These are phyloP conservation scores for Drosophila niveifrons DNA, from an alignment of 2,888 invertebrate genomes.

Conservation along the genomic window DNA sequence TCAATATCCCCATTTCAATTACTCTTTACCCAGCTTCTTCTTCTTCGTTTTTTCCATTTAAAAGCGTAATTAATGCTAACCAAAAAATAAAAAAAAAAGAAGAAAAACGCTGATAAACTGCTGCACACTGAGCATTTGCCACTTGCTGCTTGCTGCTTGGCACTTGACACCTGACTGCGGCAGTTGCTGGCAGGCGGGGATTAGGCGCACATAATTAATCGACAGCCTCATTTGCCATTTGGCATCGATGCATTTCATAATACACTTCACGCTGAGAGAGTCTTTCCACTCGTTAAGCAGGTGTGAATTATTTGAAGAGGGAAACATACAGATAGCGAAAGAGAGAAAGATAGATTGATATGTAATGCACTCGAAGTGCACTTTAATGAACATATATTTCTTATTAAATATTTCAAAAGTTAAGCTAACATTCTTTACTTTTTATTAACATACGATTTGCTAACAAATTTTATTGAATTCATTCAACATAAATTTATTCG, in stretches of 20 bases:
- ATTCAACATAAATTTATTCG: too few relatives aligned
- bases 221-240: constrained; percentile 29
- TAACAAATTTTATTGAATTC: too few relatives aligned
- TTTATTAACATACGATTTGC: not conserved
- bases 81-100: too few relatives aligned
- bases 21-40: constrained; percentile 5
- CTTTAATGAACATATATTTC: too few relatives aligned
- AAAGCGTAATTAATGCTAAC: constrained; percentile 50
- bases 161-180: constrained; percentile 36
- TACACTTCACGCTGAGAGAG: not conserved
- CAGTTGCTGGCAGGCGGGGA: constrained; percentile 54
- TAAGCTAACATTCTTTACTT: too few relatives aligned
- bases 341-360: too few relatives aligned
- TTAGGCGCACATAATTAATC: constrained; percentile 66
- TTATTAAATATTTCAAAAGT: too few relatives aligned
- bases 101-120: constrained; percentile 62
- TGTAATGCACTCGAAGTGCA: too few relatives aligned
- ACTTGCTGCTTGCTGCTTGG: constrained; percentile 21
- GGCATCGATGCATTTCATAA: constrained; percentile 25
- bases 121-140: constrained; percentile 23
- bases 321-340: not conserved
- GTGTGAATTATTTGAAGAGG: not conserved
- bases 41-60: not conserved
- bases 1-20: constrained; percentile 4
- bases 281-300: not conserved